Evolutionary conservation across 30 jellyfish, hydroid and myxozoan genomes (phyloP).

Genomic region (Turritopsis dohrnii): DNA sequence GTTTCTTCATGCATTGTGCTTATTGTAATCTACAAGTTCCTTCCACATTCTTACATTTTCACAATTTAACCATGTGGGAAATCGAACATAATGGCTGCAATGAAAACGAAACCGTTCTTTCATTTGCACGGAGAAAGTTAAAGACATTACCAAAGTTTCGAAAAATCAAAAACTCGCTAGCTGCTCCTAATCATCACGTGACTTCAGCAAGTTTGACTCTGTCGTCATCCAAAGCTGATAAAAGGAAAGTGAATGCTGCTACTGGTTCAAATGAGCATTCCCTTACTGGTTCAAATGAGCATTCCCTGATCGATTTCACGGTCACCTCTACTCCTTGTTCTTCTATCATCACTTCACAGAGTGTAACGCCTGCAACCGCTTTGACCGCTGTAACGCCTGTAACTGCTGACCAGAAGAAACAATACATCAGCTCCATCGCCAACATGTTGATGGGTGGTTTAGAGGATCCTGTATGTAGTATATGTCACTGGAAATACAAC

Average conservation of each 20-base stretch:
- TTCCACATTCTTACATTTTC: background rate
- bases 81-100: background rate
- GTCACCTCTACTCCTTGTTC: background rate
- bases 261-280: background rate
- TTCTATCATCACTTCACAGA: background rate
- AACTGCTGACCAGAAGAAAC: background rate
- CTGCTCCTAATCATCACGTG: background rate
- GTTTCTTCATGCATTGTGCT: background rate
- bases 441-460: slow-evolving; percentile 14
- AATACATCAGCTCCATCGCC: background rate
- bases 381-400: too few relatives aligned
- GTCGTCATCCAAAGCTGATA: background rate
- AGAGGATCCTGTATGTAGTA: slow-evolving; percentile 10
- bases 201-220: background rate
- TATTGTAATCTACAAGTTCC: background rate
- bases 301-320: background rate
- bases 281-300: background rate
- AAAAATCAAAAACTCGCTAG: background rate
- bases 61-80: background rate
- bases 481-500: slow-evolving; percentile 24
- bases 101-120: background rate
- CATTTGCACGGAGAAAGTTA: background rate
- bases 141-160: background rate
- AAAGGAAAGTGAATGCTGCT: background rate
- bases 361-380: background rate